These are phyloP conservation scores for Hemichromis elongatus DNA, from an alignment of 2,113 vertebrate genomes.

Conservation along the genomic window DNA sequence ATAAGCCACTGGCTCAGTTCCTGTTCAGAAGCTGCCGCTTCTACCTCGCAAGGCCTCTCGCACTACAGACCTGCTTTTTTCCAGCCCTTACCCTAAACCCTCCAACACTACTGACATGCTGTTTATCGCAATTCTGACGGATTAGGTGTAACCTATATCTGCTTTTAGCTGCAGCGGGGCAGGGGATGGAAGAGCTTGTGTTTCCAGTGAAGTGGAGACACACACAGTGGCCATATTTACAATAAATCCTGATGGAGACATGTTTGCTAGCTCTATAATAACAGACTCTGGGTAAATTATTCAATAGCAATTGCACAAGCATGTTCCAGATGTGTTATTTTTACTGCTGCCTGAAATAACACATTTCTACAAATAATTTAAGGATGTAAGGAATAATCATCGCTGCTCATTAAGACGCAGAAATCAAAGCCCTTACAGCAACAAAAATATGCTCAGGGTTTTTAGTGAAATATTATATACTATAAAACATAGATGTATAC, in stretches of 20 bases:
- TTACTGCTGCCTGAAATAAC: not conserved
- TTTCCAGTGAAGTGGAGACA: slow-evolving; percentile 3
- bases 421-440: not conserved
- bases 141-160: slow-evolving; percentile 14
- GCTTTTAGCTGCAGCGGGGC: not conserved
- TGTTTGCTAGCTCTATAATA: slow-evolving; percentile 12
- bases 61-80: slow-evolving; percentile 2
- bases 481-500: not conserved
- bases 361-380: not conserved
- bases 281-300: slow-evolving; percentile 8
- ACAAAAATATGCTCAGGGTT: not conserved
- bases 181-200: not conserved
- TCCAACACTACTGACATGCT: not conserved
- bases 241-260: slow-evolving; percentile 2
- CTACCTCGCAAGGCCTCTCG: not conserved
- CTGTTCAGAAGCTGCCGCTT: slow-evolving; percentile 20
- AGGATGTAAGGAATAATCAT: not conserved
- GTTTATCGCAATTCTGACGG: slow-evolving; percentile 22
- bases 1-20: slow-evolving; percentile 28
- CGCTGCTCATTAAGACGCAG: not conserved
- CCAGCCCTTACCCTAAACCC: not conserved
- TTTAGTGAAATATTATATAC: not conserved
- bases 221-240: not conserved
- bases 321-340: not conserved
- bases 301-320: not conserved